These are phyloP conservation scores for Caenorhabditis macrosperma DNA, from an alignment of 2,888 invertebrate species.

Conservation along the genomic window DNA sequence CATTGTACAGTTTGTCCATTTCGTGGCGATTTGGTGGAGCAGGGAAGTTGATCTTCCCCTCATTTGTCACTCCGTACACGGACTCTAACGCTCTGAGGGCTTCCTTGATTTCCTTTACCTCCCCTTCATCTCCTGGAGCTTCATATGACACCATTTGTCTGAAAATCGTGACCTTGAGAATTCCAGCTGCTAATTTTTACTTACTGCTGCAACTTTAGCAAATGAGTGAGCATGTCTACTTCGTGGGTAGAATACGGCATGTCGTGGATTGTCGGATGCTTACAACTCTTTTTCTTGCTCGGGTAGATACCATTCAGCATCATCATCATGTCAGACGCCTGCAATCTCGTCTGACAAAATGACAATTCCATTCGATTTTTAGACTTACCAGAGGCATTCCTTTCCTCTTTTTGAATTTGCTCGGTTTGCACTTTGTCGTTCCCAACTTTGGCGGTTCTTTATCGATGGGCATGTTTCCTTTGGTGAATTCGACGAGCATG, in stretches of 20 bases:
- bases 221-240: conserved; percentile 52
- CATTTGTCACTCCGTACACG: conserved; percentile 34
- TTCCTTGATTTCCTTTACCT: conserved; percentile 11
- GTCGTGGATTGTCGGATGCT: conserved; percentile 12
- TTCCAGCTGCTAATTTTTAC: no score
- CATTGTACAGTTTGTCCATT: conserved; percentile 39
- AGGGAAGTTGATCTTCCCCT: conserved; percentile 49
- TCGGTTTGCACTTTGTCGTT: conserved; percentile 8
- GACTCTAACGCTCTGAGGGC: conserved; percentile 18
- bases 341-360: conserved; percentile 14
- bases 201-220: conserved; percentile 49
- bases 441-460: conserved; percentile 22
- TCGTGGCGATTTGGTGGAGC: conserved; percentile 23
- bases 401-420: conserved; percentile 15
- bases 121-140: not conserved
- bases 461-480: conserved; percentile 37
- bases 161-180: no score
- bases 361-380: not conserved
- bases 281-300: conserved; percentile 21
- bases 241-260: conserved; percentile 30
- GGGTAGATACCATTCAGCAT: conserved; percentile 31
- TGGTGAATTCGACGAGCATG: conserved; percentile 87
- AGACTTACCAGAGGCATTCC: conserved; percentile 9
- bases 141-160: conserved; percentile 56
- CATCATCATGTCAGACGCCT: conserved; percentile 35